Evolutionary conservation across 2,113 vertebrate genomes (phyloP), one percentile per base, ranked within the genome.

Genomic region (Melanostigma gelatinosum): DNA sequence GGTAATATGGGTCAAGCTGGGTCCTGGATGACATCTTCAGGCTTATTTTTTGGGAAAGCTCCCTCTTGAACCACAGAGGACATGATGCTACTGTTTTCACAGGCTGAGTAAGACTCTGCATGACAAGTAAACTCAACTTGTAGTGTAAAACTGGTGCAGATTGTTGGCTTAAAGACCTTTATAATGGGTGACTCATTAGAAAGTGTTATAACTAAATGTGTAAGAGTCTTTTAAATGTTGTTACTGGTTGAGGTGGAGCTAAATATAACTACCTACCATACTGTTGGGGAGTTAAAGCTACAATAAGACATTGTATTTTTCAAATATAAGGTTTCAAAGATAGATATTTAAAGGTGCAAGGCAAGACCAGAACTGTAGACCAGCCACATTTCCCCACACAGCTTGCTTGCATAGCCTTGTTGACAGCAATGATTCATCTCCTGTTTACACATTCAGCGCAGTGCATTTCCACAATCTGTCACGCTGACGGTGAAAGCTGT

Each of bases 401-500:
- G 62, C 48, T 29, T 61, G 75, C 65, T 67, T 60, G 72, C 55
- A n/a, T 63, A 11, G 67, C 60, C 60, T 65, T 85, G 86, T 73
- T 83, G 82, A 90, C 88, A 84, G 79, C 27, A 36, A 60, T 87
- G 88, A 86, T 85, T 92, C 86, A 89, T 91, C 82, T 88, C 52
- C 8, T 87, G 87, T 89, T 91, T 88, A 80, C 86, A 69, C 81
- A 73, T 71, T 85, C 80, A 68, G 57, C 32, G 34, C 67, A 42
- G 68, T 80, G 80, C 82, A 82, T 83, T 86, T 91, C 73, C 79
- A 86, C 83, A 88, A 76, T 91, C 85, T 87, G 87, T 92, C 90
- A 77, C 55, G 72, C 24, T 68, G 72, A 75, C 7, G n/a, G 44
- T 42, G 77, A 82, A 82, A 77, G 81, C 85, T 87, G 89, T 79